A percentile compares a stretch with the other conserved stretches of the same genome.
Evolutionary conservation across 2,888 invertebrate species (phyloP).

Genomic region (Harpalus rubripes): DNA sequence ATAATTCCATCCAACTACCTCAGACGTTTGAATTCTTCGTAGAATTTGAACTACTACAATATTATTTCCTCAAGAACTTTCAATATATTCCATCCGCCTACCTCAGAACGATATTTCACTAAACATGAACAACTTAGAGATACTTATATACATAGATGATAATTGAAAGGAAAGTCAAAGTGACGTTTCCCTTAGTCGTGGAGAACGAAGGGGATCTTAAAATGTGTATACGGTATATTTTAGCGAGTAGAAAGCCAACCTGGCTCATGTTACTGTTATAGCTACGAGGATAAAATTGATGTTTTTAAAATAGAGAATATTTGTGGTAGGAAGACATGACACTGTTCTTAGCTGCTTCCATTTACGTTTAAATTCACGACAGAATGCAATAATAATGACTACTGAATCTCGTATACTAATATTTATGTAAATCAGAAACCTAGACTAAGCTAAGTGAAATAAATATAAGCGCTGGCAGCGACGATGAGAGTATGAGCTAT

Average conservation of each 20-base stretch:
- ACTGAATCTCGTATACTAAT: slow-evolving; percentile 57
- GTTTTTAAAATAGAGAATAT: slow-evolving; percentile 63
- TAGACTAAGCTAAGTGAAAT: slow-evolving; percentile 26
- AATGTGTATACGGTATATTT: slow-evolving; percentile 67
- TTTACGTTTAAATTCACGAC: slow-evolving; percentile 44
- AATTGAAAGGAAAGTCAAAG: slow-evolving; percentile 28
- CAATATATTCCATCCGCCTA: slow-evolving; percentile 85
- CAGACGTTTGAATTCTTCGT: slow-evolving; percentile 71
- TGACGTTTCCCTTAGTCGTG: slow-evolving; percentile 30
- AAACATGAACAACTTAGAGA: slow-evolving; percentile 38
- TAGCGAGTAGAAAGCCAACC: slow-evolving; percentile 56
- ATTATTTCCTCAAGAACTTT: slow-evolving; percentile 72
- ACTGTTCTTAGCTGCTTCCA: slow-evolving; percentile 65
- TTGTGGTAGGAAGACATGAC: slow-evolving; percentile 63
- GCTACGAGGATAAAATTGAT: slow-evolving; percentile 60
- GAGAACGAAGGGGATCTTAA: slow-evolving; percentile 33
- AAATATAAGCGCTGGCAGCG: slow-evolving; percentile 35
- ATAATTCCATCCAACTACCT: slow-evolving; percentile 82
- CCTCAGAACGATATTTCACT: slow-evolving; percentile 78
- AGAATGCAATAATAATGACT: slow-evolving; percentile 58
- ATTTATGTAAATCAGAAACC: slow-evolving; percentile 56
- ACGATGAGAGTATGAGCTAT: slow-evolving; percentile 34
- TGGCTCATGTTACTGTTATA: slow-evolving; percentile 64
- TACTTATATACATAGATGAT: slow-evolving; percentile 37
- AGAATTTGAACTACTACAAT: slow-evolving; percentile 26